Evolutionary conservation across 2,113 vertebrate species (phyloP), one percentile per base, ranked within the genome.

Genomic region (Plectropomus leopardus): DNA sequence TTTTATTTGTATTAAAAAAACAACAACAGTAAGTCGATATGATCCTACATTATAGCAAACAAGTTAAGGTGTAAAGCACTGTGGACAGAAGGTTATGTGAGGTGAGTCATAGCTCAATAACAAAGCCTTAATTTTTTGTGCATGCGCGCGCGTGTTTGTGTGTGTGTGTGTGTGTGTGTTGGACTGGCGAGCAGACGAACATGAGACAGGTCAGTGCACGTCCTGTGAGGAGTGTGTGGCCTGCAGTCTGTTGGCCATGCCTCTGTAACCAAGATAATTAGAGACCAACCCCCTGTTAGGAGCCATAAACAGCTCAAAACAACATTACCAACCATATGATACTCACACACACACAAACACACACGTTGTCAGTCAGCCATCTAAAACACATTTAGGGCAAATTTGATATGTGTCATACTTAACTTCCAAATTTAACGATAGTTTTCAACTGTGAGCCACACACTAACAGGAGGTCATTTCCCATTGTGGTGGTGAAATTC

Each of bases 231-330:
- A 88, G 85, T 90, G 71, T 88, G 81, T 83, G 86, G 69, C 83
- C 84, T 36, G 81, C 93, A 92, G 86, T 92, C 94, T 94, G 92
- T 91, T 78, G 83, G 86, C 81, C 92, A 94, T 94, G 92, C 93
- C 86, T 93, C 87, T 88, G 88, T 94, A 93, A 92, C 92, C 84
- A 89, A 64, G 92, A 90, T 92, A 92, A 94, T 94, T 91, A 90
- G 86, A 88, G 67, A 88, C 82, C 73, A 88, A 82, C 89, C 91
- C 87, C 91, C 88, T 83, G 85, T 90, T 82, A 86, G 51, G 89
- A 88, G 83, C 80, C 77, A 93, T 88, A 92, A 92, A 92, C 76
- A 76, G 72, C 87, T 78, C 76, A 83, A 85, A 82, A 90, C 73
- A 81, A 55, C 76, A 83, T 82, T 65, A 86, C 32, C 61, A 26